These are phyloP conservation scores for Tiliacea aurago DNA, from an alignment of 2,888 invertebrate genomes.

Conservation along the genomic window DNA sequence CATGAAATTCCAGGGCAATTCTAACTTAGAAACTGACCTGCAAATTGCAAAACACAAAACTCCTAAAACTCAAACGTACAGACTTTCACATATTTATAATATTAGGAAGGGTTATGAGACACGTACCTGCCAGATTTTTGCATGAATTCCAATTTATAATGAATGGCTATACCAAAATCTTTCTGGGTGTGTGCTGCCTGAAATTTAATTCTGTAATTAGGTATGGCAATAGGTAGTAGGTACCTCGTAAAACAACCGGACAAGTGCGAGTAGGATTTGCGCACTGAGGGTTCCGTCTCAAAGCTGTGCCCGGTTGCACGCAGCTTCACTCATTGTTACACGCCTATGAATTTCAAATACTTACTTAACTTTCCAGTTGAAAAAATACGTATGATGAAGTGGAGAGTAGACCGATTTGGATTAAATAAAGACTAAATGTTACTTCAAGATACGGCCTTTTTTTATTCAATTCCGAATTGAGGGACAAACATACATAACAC, in stretches of 20 bases:
- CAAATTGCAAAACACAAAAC: neutral
- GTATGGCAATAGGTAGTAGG: neutral
- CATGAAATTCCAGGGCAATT: neutral
- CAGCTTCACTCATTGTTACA: neutral
- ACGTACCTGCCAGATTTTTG: constrained; percentile 79
- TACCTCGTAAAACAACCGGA: neutral
- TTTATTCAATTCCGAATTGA: neutral
- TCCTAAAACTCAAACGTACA: neutral
- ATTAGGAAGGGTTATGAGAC: neutral
- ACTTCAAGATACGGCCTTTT: neutral
- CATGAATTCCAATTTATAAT: constrained; percentile 77
- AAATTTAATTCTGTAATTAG: constrained; percentile 52
- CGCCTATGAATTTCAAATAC: neutral
- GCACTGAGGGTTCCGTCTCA: neutral
- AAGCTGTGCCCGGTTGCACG: neutral
- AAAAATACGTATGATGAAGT: neutral
- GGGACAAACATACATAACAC: no score
- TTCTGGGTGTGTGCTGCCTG: constrained; percentile 79
- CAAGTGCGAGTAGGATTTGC: neutral
- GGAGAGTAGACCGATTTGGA: neutral
- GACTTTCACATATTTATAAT: neutral
- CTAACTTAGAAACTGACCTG: neutral
- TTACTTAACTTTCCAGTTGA: neutral
- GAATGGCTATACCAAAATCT: constrained; percentile 74
- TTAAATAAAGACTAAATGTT: neutral